A percentile compares a stretch with the other conserved stretches of the same genome.
Evolutionary conservation across 2,888 invertebrate genomes (phyloP).

Genomic region (Heliconius ethilla): DNA sequence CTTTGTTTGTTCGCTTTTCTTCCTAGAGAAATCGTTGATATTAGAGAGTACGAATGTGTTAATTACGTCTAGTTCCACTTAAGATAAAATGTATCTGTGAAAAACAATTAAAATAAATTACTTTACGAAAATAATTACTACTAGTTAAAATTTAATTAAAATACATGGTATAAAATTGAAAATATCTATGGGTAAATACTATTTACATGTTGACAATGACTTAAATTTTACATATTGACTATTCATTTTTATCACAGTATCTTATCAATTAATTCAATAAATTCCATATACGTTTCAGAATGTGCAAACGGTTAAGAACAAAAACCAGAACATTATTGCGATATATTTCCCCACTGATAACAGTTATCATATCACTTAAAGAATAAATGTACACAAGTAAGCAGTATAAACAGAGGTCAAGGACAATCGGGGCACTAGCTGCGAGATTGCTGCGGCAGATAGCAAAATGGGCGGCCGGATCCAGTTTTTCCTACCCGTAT

Average conservation of each 20-base stretch:
- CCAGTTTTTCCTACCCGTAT: conserved; percentile 41
- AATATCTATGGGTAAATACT: not conserved
- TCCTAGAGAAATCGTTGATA: conserved; percentile 53
- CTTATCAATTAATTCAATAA: not conserved
- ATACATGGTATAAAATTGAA: not conserved
- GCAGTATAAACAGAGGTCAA: conserved; percentile 56
- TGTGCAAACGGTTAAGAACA: not conserved
- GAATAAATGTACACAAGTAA: conserved; percentile 35
- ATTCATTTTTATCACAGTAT: conserved; percentile 4
- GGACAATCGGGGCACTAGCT: conserved; percentile 58
- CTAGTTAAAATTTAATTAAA: not conserved
- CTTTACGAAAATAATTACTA: not conserved
- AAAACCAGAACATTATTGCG: conserved; percentile 26
- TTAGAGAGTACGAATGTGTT: conserved; percentile 50
- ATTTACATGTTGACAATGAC: not conserved
- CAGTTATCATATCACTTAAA: conserved; percentile 50
- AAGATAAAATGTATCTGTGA: not conserved
- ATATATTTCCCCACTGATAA: conserved; percentile 40
- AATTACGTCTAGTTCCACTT: not conserved
- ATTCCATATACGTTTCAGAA: not conserved
- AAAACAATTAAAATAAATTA: not conserved
- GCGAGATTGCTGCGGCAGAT: conserved; percentile 55
- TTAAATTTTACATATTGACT: not conserved
- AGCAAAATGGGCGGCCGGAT: conserved; percentile 45
- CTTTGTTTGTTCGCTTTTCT: conserved; percentile 48